Evolutionary conservation across 92 coral and sea anemone genomes (phyloP), one percentile per base, ranked within the genome.

Genomic region (Anthopleura xanthogrammica): DNA sequence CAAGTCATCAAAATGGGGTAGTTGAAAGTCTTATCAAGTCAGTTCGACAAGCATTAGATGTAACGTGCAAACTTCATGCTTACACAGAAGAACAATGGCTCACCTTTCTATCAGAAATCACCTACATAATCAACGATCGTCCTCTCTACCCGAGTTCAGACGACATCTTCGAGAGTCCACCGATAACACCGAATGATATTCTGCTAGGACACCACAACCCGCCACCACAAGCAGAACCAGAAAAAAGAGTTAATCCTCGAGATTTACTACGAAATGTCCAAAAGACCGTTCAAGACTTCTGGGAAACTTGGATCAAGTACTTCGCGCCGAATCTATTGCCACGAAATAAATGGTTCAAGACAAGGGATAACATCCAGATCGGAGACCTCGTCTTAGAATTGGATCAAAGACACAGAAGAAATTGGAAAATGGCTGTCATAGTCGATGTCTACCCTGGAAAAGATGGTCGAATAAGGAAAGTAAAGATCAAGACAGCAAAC

Each of bases 51-150:
- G 93, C 90, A 7, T 20, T 84, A 77, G 84, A 83, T 40, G 83
- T 75, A 52, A 62, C 85, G n/a, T 85, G 82, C 46, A 87, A 88
- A 83, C 77, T 60, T 41, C 82, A 75, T 52, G 20, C 85, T 19
- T 80, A 55, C 77, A 82, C 90, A 22, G 92, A 88, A 81, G 94
- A 91, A 56, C 94, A 91, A 66, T 85, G 92, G 90, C 79, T 86
- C 70, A 86, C 90, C 5, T 74, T 85, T 39, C 78, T 91, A 3
- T 86, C 91, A 24, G 83, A 91, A 65, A 80, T 78, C 56, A 77
- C 89, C 20, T 88, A 85, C 74, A 41, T 87, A 23, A 73, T 90
- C 82, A 90, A 90, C 66, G 50, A 79, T 20, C 89, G 89, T 22
- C 87, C 91, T 50, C 83, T 90, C 52, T 87, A 90, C 78, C 89